Conservation (phyloP, 2,797 vertebrate species). For the Tauraco hartlaubi region DNA sequence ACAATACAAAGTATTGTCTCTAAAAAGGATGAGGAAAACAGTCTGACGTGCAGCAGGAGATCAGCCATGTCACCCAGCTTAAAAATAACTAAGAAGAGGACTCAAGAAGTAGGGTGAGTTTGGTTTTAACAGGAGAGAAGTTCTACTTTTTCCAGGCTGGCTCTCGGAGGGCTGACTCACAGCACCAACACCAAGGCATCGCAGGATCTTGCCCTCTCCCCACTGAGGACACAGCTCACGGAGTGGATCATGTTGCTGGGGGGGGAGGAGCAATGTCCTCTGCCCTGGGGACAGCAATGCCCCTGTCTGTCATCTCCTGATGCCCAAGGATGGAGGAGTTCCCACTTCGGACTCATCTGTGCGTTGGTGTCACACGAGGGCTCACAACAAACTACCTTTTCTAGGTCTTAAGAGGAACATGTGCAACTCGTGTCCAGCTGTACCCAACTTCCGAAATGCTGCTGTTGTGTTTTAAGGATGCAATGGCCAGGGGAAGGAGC, state of each 20-base stretch:
- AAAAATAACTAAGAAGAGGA: neutral
- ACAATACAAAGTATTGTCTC: neutral
- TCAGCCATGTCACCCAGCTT: neutral
- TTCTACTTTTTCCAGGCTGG: neutral
- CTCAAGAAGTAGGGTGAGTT: rapidly evolving
- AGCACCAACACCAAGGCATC: neutral
- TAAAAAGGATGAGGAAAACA: neutral
- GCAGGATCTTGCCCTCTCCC: neutral
- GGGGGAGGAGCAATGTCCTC: neutral
- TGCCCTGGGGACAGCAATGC: neutral
- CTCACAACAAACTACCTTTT: neutral
- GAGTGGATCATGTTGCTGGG: rapidly evolving
- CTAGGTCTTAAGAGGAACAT: neutral
- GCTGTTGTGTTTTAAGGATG: neutral
- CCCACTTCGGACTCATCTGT: neutral
- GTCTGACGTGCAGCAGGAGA: neutral
- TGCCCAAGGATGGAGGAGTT: neutral
- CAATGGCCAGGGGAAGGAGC: neutral
- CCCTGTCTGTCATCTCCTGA: neutral
- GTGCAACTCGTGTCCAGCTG: rapidly evolving
- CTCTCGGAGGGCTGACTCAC: neutral
- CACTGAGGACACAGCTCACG: rapidly evolving
- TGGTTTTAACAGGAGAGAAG: neutral
- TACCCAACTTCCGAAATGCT: rapidly evolving
- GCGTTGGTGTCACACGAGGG: neutral